Percentiles rank a stretch among this genome's conserved stretches.
These are phyloP conservation scores for Cryptocephalus moraei DNA, from an alignment of 2,888 invertebrate species.

Conservation along the genomic window DNA sequence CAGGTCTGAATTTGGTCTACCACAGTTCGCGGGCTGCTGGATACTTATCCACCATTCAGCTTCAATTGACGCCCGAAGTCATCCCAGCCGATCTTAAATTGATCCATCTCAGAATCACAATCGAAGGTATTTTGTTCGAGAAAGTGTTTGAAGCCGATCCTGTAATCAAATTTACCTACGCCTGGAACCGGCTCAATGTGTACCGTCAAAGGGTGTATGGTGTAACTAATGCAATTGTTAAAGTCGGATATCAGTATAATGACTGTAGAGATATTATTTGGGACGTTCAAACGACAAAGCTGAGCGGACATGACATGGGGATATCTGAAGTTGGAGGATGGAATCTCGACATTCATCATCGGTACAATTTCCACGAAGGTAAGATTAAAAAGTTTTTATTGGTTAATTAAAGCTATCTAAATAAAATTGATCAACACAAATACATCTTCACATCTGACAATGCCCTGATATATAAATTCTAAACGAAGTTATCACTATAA, in stretches of 20 bases:
- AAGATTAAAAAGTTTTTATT: conserved; percentile 11
- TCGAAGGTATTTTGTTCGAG: conserved; percentile 90
- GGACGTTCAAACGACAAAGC: conserved; percentile 90
- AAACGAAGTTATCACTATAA: too few relatives aligned
- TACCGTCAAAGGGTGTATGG: conserved; percentile 96
- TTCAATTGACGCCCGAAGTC: conserved; percentile 78
- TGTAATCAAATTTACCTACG: conserved; percentile 91
- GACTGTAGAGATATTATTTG: conserved; percentile 89
- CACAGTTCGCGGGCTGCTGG: conserved; percentile 92
- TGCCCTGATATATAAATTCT: too few relatives aligned
- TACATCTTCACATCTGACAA: too few relatives aligned
- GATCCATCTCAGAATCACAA: conserved; percentile 87
- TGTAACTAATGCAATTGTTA: conserved; percentile 86
- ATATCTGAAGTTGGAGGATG: conserved; percentile 96
- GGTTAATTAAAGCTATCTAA: not conserved
- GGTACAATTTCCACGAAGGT: conserved; percentile 97
- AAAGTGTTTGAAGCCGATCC: conserved; percentile 90
- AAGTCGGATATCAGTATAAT: conserved; percentile 93
- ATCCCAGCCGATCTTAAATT: conserved; percentile 72
- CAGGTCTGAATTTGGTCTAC: conserved; percentile 90
- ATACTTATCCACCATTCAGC: conserved; percentile 83
- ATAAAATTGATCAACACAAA: too few relatives aligned
- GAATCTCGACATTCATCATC: conserved; percentile 96
- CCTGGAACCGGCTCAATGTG: conserved; percentile 94
- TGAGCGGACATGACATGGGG: conserved; percentile 94